Evolutionary conservation across 2,113 vertebrate species (phyloP).

Genomic region (Kryptolebias marmoratus): DNA sequence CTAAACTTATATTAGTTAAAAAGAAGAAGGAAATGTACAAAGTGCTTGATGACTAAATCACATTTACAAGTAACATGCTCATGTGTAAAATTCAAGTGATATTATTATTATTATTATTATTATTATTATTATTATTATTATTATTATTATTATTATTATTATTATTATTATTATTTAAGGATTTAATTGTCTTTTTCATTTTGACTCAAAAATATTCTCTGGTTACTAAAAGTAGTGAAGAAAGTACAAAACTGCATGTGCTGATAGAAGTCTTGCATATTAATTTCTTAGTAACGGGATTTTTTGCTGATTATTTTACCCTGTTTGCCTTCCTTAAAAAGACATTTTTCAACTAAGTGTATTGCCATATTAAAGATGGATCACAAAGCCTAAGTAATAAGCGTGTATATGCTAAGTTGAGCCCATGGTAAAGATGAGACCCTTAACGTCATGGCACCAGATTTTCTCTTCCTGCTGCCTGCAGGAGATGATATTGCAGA

Average conservation of each 20-base stretch:
- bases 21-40: neutral
- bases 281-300: slow-evolving; percentile 27
- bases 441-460: slow-evolving; percentile 18
- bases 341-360: slow-evolving; percentile 47
- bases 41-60: neutral
- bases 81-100: neutral
- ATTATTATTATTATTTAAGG: too few species aligned
- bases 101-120: neutral
- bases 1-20: neutral
- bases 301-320: slow-evolving; percentile 50
- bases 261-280: slow-evolving; percentile 16
- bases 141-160: neutral
- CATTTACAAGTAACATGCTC: neutral
- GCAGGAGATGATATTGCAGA: slow-evolving; percentile 57
- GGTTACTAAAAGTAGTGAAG: neutral
- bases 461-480: slow-evolving; percentile 33
- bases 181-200: neutral
- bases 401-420: slow-evolving; percentile 51
- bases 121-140: too few species aligned
- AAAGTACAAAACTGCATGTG: neutral
- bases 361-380: slow-evolving; percentile 53
- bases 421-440: slow-evolving; percentile 12
- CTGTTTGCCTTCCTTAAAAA: slow-evolving; percentile 32
- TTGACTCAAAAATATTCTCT: neutral
- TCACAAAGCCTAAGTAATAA: slow-evolving; percentile 48